Percentiles rank a stretch among this genome's conserved stretches.
These are phyloP conservation scores for Dipodomys stephensi DNA, from an alignment of 2,113 vertebrate genomes.

Conservation along the genomic window DNA sequence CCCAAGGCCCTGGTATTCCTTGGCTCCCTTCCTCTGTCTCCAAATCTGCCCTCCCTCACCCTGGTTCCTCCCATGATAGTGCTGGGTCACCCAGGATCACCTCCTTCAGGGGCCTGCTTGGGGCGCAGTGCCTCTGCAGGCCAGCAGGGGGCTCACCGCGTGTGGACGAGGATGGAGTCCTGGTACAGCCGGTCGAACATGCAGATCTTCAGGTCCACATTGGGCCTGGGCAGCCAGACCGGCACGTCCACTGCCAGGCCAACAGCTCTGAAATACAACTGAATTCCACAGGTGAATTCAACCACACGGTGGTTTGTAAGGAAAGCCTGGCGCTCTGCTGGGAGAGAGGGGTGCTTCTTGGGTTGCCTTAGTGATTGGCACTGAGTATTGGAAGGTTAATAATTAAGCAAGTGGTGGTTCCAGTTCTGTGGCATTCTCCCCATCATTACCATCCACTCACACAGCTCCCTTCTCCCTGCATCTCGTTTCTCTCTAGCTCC, in stretches of 20 bases:
- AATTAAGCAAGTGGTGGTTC: accelerated
- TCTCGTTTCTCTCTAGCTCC: no score
- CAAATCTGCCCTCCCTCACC: neutral
- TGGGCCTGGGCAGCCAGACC: slow-evolving; percentile 89
- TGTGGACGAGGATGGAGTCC: slow-evolving; percentile 88
- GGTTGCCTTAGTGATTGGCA: no score
- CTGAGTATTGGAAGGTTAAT: neutral
- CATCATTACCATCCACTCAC: no score
- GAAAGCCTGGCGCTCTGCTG: no score
- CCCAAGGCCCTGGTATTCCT: accelerated
- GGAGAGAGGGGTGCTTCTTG: no score
- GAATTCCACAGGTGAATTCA: neutral
- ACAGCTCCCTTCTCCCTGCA: no score
- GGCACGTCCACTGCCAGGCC: slow-evolving; percentile 89
- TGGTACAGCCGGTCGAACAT: slow-evolving; percentile 93
- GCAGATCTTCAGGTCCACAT: slow-evolving; percentile 94
- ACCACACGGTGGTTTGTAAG: no score
- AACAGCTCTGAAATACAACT: slow-evolving; percentile 84
- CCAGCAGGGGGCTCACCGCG: slow-evolving; percentile 87
- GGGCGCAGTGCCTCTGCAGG: no score
- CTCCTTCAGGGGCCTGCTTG: neutral
- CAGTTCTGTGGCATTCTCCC: neutral
- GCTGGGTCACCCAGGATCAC: neutral
- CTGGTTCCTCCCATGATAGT: accelerated
- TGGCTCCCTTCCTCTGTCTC: neutral